phyloP scores from a whole-genome alignment of 2,888 invertebrate species.

The Torymus texanus region DNA sequence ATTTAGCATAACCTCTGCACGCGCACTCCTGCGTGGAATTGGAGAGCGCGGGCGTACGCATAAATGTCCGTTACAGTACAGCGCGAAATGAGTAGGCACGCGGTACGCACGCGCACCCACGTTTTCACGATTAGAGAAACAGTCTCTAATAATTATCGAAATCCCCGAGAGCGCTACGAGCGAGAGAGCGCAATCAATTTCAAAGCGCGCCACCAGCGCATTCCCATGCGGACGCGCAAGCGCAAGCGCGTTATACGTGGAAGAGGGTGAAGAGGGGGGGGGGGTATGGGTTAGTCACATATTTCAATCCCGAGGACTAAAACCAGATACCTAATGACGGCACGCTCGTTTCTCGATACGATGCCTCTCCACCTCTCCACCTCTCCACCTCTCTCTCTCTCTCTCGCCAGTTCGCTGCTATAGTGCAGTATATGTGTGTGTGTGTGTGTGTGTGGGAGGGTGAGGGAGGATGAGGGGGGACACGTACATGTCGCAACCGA shows the following conservation, averaged over 20 bases:
- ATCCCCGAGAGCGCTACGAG: slow-evolving; percentile 30
- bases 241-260: too few species aligned
- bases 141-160: slow-evolving; percentile 56
- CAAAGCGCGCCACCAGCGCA: slow-evolving; percentile 36
- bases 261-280: too few species aligned
- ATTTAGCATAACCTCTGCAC: slow-evolving; percentile 29
- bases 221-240: slow-evolving; percentile 25
- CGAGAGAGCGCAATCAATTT: slow-evolving; percentile 52
- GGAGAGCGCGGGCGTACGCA: background rate
- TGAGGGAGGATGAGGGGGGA: background rate
- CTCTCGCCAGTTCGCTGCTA: too few species aligned
- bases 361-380: background rate
- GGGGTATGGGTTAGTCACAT: slow-evolving; percentile 23
- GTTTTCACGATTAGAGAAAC: slow-evolving; percentile 55
- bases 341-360: slow-evolving; percentile 32
- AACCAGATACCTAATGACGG: slow-evolving; percentile 45
- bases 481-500: slow-evolving; percentile 18
- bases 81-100: too few species aligned
- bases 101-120: background rate
- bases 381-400: background rate
- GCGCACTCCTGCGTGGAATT: background rate
- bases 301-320: slow-evolving; percentile 50
- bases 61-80: slow-evolving; percentile 22
- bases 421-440: too few species aligned
- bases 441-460: too few species aligned